phyloP scores from a whole-genome alignment of 2,797 vertebrate species.

The Danio jaintianensis region DNA sequence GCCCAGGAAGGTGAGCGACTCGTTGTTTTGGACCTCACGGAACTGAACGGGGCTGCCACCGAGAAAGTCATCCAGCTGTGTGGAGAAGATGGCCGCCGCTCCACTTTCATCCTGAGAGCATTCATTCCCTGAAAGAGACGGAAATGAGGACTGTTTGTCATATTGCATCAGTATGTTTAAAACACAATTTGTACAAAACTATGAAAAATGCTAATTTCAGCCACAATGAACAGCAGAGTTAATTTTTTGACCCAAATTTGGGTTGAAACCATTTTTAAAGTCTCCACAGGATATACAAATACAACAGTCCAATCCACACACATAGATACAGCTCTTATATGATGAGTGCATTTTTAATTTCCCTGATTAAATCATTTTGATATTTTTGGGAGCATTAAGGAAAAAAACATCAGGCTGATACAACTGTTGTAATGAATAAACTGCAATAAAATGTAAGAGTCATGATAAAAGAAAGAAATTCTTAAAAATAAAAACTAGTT shows the following conservation, averaged over 20 bases:
- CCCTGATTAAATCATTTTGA: neutral
- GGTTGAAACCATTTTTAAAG: too few relatives aligned
- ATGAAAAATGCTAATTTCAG: too few relatives aligned
- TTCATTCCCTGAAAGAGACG: conserved; percentile 76
- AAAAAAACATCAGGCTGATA: neutral
- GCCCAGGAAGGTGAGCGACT: conserved; percentile 84
- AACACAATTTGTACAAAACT: too few relatives aligned
- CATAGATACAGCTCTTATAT: neutral
- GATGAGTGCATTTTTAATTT: neutral
- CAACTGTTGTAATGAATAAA: neutral
- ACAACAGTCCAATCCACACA: neutral
- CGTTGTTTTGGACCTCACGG: conserved; percentile 85
- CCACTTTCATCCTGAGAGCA: conserved; percentile 88
- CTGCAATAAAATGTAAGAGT: too few relatives aligned
- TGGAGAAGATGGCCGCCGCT: conserved; percentile 85
- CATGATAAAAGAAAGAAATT: neutral
- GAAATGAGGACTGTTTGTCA: neutral
- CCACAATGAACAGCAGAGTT: too few relatives aligned
- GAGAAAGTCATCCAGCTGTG: conserved; percentile 88
- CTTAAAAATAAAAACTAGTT: neutral
- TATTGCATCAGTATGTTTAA: too few relatives aligned
- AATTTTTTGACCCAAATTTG: too few relatives aligned
- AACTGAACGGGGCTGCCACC: conserved; percentile 81
- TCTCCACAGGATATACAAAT: too few relatives aligned
- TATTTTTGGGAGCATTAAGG: neutral